Evolutionary conservation across 1,140 invertebrate genomes (phyloP), one percentile per base, ranked within the genome.

Genomic region (Neodiprion pinetum): DNA sequence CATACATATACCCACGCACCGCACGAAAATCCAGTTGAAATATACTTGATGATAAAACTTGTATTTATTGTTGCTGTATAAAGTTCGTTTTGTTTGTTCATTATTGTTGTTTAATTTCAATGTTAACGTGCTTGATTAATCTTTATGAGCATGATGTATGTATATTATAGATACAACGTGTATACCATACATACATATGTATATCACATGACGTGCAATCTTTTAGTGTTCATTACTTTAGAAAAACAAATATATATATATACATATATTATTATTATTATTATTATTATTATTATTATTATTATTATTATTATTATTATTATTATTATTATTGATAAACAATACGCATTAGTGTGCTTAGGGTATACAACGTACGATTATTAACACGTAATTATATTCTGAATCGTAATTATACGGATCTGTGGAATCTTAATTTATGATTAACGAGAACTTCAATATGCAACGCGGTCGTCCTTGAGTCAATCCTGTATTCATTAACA

Each of bases 391-490:
- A 81, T 79, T 74, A 21, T 50, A 73, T 78, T 74, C 23, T 72
- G 67, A 71, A 81, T 82, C 80, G 78, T 80, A 82, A 74, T 80
- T 81, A 75, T 80, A 81, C 77, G 77, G 73, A 74, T 61, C n/a
- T 61, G 53, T 61, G 53, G 9, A 61, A 61, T 40, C 28, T 40
- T 40, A 40, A 40, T 61, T 61, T 61, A 61, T 4, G 28, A 3
- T 40, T 40, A 3, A 40, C 28, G 28, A 40, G 28, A 40, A 40
- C 28, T 40, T 40, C 28, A 40, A 40, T 40, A 40, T 40, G 28
- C 28, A 40, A 40, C 28, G 28, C 28, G 28, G 28, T 40, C 28
- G 28, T 40, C 28, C 28, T 40, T 40, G 28, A 40, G 28, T 61
- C 53, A 61, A 14, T 61, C 11, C 9, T 61, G 1, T 12, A 61